Evolutionary conservation across 2,113 vertebrate genomes (phyloP).

Genomic region (Pardalotus punctatus): DNA sequence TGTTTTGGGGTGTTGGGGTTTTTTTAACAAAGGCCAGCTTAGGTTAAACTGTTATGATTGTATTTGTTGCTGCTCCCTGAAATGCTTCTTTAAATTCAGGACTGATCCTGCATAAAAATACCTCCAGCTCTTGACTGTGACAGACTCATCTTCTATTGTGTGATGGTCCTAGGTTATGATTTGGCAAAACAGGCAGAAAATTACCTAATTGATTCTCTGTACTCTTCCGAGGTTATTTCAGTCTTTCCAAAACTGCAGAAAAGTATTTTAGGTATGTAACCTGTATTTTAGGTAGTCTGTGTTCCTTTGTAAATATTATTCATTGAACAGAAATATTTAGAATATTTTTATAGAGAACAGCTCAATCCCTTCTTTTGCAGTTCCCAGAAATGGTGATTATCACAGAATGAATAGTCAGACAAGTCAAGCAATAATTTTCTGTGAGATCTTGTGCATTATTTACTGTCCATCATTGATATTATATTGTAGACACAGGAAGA

Average conservation of each 20-base stretch:
- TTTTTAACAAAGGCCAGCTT: background rate
- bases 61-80: background rate
- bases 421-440: background rate
- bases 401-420: background rate
- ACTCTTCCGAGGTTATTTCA: background rate
- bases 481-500: background rate
- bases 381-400: background rate
- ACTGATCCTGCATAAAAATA: background rate
- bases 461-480: background rate
- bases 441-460: background rate
- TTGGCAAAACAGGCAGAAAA: background rate
- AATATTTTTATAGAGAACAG: background rate
- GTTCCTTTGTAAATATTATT: background rate
- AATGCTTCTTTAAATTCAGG: background rate
- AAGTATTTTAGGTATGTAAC: background rate
- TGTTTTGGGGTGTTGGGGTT: rapidly evolving
- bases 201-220: background rate
- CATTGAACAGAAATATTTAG: background rate
- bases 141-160: background rate
- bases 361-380: background rate
- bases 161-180: background rate
- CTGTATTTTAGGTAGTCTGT: background rate
- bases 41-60: background rate
- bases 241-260: background rate
- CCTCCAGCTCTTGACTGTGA: background rate